Base-by-base conservation (phyloP, 2,888 invertebrate genomes). In the Ormyrus labotus region DNA sequence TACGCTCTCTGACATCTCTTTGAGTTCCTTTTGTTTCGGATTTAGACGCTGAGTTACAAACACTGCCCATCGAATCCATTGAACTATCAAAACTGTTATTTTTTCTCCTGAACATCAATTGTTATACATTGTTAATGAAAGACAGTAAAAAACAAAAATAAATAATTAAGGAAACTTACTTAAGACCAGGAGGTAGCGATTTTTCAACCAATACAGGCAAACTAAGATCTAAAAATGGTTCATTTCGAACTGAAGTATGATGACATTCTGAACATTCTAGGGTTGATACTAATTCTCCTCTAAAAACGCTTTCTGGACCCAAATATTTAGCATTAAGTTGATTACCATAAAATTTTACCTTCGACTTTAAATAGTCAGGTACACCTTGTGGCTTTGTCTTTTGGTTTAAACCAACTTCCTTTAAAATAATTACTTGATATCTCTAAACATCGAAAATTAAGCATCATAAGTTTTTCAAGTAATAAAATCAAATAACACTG, bases 181-280 rank as follows among this genome's bases (percentile, higher is more conserved):
- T 89, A 5, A 94, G 91, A 0, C 93, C 92, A 0, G 96, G 95
- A 0, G 95, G 95, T 84, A 95, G 94, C 9, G 95, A 95, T 74
- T 96, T 94, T 84, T 95, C 95, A 3, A 94, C 93, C 68, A 94
- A 94, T 34, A 99, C 96, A 0, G 99, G 98, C 82, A 99, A 93
- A 81, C 98, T 98, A 84, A 99, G 93, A 91, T 99, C 99, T 75
- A 99, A 92, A 91, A 99, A 99, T 87, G 96, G 96, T 91, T 99
- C 99, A 74, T 96, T 95, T 11, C 96, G 93, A 87, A 96, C 95
- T 0, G 98, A 98, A 10, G 95, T 94, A 91, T 97, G 95, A 82
- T 94, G 93, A 89, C 99, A 99, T 82, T 96, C 96, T 86, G 96
- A 95, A 90, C 99, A 99, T 80, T 96, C 95, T 58, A 97, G 92